Conservation (phyloP, 2,113 vertebrate species). For the Uria lomvia region DNA sequence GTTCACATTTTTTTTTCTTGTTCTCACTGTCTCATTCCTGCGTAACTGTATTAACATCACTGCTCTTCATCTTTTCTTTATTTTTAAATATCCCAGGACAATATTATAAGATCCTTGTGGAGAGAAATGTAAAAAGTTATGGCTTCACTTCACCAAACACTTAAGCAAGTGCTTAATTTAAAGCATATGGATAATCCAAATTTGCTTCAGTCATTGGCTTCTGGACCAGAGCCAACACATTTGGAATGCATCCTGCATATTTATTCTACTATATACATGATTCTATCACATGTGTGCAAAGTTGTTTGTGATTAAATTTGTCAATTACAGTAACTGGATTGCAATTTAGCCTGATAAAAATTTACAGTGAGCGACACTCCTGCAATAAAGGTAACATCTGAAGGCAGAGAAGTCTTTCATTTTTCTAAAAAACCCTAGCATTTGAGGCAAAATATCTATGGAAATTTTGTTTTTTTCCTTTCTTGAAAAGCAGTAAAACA, state of each 20-base stretch:
- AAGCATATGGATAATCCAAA: conserved; percentile 55
- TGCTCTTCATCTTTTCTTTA: background rate
- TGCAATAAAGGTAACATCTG: background rate
- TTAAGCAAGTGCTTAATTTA: conserved; percentile 59
- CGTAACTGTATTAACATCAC: background rate
- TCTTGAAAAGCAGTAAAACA: background rate
- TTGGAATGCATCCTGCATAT: conserved; percentile 55
- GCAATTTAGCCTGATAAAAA: conserved; percentile 14
- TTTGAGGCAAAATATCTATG: background rate
- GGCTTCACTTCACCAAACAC: conserved; percentile 4
- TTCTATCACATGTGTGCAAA: conserved; percentile 21
- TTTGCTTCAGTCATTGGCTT: conserved; percentile 27
- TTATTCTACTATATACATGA: conserved; percentile 13
- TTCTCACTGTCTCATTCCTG: background rate
- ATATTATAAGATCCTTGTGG: background rate
- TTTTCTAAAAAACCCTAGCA: background rate
- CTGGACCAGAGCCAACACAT: conserved; percentile 21
- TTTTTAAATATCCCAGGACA: conserved; percentile 1
- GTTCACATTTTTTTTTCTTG: background rate
- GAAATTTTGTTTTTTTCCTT: background rate
- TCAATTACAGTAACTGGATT: conserved; percentile 24
- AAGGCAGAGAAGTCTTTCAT: background rate
- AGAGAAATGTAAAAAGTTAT: conserved; percentile 15
- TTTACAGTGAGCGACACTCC: background rate
- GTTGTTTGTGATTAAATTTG: conserved; percentile 49